Percentiles rank a stretch among this genome's conserved stretches.
phyloP scores from a whole-genome alignment of 2,113 vertebrate species.

The Guaruba guarouba region DNA sequence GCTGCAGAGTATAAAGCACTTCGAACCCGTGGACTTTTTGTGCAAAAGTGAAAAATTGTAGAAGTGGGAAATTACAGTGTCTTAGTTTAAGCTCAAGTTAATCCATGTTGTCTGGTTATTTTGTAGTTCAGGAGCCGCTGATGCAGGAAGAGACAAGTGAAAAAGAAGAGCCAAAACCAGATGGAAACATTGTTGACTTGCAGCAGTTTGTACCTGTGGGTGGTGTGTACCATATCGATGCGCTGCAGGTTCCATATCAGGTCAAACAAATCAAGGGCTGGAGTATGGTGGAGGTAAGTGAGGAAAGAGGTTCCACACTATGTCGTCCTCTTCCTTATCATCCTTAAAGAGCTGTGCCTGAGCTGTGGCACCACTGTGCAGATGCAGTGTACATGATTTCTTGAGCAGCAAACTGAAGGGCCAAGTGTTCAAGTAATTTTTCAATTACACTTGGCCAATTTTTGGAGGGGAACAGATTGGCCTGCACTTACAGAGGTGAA shows the following conservation, averaged over 20 bases:
- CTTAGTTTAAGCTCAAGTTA: neutral
- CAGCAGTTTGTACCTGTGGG: slow-evolving; percentile 79
- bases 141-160: neutral
- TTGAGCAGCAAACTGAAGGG: neutral
- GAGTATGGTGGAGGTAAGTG: slow-evolving; percentile 82
- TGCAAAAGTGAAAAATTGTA: neutral
- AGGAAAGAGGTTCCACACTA: too few species aligned
- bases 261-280: slow-evolving; percentile 72
- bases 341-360: neutral
- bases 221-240: slow-evolving; percentile 82
- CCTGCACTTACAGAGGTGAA: neutral
- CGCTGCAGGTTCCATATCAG: slow-evolving; percentile 83
- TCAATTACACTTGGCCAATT: neutral
- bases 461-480: neutral
- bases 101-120: neutral
- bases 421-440: neutral
- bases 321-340: neutral
- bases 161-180: neutral
- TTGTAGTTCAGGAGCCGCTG: slow-evolving; percentile 20
- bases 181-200: slow-evolving; percentile 73
- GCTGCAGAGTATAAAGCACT: neutral
- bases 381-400: rapidly evolving
- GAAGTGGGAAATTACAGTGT: too few species aligned
- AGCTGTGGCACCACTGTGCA: neutral
- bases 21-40: neutral